Conservation (phyloP, 2,888 invertebrate genomes). For the Schrankia costaestrigalis region DNA sequence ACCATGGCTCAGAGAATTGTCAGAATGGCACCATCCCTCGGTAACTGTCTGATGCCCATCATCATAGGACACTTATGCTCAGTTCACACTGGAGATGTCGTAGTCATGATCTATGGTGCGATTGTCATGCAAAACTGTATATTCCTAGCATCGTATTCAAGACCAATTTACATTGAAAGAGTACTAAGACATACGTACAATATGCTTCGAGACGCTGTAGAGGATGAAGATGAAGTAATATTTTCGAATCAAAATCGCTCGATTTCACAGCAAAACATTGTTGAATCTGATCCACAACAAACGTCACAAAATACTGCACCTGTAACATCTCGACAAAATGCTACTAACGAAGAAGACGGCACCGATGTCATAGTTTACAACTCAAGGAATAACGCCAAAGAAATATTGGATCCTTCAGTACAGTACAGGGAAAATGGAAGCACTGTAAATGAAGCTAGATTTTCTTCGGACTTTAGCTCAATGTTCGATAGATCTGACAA, state of each 20-base stretch:
- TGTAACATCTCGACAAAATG: slow-evolving; percentile 1
- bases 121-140: slow-evolving; percentile 80
- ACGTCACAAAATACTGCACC: not conserved
- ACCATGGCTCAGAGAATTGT: slow-evolving; percentile 73
- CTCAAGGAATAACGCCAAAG: slow-evolving; percentile 59
- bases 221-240: slow-evolving; percentile 81
- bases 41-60: slow-evolving; percentile 76
- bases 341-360: slow-evolving; percentile 56
- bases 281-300: no score
- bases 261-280: slow-evolving; percentile 11
- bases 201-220: slow-evolving; percentile 65
- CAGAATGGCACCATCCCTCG: slow-evolving; percentile 74
- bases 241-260: slow-evolving; percentile 64
- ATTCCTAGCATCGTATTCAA: slow-evolving; percentile 73
- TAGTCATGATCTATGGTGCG: slow-evolving; percentile 80
- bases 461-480: slow-evolving; percentile 57
- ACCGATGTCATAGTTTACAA: slow-evolving; percentile 69
- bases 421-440: slow-evolving; percentile 49
- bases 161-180: slow-evolving; percentile 77
- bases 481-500: slow-evolving; percentile 39
- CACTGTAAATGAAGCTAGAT: slow-evolving; percentile 40
- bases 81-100: slow-evolving; percentile 57
- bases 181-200: slow-evolving; percentile 71
- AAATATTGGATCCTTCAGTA: slow-evolving; percentile 61
- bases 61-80: slow-evolving; percentile 73